Conservation (phyloP, 92 coral and sea anemone species). For the Isaurus tuberculatus region DNA sequence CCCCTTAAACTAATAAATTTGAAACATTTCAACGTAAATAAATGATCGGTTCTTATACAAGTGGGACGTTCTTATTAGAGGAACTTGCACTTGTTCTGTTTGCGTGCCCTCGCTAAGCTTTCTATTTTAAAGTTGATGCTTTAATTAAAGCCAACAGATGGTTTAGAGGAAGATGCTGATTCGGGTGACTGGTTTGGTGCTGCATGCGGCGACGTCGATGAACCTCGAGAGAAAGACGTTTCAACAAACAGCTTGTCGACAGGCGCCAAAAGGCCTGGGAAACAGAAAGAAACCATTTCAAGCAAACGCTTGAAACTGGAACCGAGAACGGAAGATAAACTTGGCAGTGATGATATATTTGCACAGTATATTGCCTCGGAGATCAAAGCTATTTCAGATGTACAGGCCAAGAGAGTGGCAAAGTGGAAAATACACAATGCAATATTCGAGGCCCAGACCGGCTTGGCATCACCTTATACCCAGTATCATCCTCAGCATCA, state of each 20-base stretch:
- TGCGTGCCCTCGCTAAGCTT: no score
- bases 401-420: constrained; percentile 37
- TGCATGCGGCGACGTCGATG: constrained; percentile 13
- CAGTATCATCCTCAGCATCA: constrained; percentile 44
- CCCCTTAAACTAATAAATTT: no score
- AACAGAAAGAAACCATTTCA: constrained; percentile 6
- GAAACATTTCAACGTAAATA: no score
- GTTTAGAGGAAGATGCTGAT: constrained; percentile 29
- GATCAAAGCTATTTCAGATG: constrained; percentile 22
- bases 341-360: constrained; percentile 28
- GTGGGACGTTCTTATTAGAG: no score
- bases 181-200: constrained; percentile 33
- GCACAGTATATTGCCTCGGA: constrained; percentile 49
- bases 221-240: neutral
- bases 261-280: constrained; percentile 8
- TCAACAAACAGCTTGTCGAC: neutral
- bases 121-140: no score
- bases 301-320: neutral
- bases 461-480: constrained; percentile 39
- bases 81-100: no score
- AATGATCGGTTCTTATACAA: no score
- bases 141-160: constrained; percentile 26
- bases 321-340: neutral
- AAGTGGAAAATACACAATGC: constrained; percentile 51
- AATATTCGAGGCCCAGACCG: constrained; percentile 46